These are phyloP conservation scores for Hydraecia micacea DNA, from an alignment of 2,888 invertebrate genomes.

Conservation along the genomic window DNA sequence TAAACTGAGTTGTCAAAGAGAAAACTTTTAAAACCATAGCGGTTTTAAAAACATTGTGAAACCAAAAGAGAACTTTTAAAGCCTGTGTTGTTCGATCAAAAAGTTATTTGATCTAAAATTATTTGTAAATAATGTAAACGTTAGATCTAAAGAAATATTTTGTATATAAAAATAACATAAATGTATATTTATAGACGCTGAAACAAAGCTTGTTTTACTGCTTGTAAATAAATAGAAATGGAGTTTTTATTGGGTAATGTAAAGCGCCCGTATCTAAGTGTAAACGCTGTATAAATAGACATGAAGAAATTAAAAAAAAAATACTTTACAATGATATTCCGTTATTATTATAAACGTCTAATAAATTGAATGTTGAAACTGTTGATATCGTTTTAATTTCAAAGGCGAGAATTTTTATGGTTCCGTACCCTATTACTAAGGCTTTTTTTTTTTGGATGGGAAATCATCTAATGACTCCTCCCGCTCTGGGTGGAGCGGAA, in stretches of 20 bases:
- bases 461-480: too few relatives aligned
- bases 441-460: too few relatives aligned
- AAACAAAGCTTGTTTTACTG: slow-evolving; percentile 66
- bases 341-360: slow-evolving; percentile 72
- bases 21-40: slow-evolving; percentile 37
- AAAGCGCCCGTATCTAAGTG: slow-evolving; percentile 32
- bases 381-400: slow-evolving; percentile 46
- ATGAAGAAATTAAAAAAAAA: slow-evolving; percentile 45
- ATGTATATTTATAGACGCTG: slow-evolving; percentile 69
- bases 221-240: slow-evolving; percentile 73
- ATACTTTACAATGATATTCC: slow-evolving; percentile 65
- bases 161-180: slow-evolving; percentile 68
- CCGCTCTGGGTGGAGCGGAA: too few relatives aligned
- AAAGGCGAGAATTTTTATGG: background rate
- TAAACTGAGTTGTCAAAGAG: slow-evolving; percentile 46
- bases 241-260: slow-evolving; percentile 57
- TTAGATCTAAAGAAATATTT: slow-evolving; percentile 60
- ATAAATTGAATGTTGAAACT: slow-evolving; percentile 76
- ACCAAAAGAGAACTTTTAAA: slow-evolving; percentile 40
- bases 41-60: slow-evolving; percentile 40
- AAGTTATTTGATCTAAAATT: slow-evolving; percentile 45
- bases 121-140: slow-evolving; percentile 65
- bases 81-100: slow-evolving; percentile 53
- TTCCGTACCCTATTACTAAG: background rate
- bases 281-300: slow-evolving; percentile 66